Conservation (phyloP, 2,113 vertebrate genomes). For the Ranitomeya imitator region DNA sequence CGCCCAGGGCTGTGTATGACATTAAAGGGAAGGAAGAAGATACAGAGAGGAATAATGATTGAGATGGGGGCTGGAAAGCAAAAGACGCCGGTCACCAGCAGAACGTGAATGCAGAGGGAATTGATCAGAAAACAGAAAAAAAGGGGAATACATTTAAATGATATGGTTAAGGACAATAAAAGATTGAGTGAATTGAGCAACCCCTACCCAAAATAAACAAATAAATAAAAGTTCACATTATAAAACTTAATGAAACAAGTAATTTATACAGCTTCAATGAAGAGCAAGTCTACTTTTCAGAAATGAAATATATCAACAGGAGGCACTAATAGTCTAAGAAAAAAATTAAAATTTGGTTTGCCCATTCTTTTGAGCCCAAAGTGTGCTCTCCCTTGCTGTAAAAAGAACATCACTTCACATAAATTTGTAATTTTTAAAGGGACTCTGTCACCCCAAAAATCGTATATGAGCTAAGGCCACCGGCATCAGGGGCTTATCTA, state of each 20-base stretch:
- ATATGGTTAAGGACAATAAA: neutral
- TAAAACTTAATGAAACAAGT: neutral
- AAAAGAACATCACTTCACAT: no score
- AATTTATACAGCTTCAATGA: no score
- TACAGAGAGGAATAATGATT: constrained; percentile 29
- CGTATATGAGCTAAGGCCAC: no score
- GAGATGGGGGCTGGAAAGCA: constrained; percentile 18
- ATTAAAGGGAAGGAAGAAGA: constrained; percentile 35
- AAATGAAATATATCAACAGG: no score
- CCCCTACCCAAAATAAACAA: neutral
- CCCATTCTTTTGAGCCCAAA: no score
- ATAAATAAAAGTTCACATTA: neutral
- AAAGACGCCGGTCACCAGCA: neutral
- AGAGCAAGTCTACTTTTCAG: no score
- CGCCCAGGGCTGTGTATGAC: constrained; percentile 40
- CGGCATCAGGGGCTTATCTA: no score
- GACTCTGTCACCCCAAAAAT: no score
- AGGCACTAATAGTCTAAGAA: no score
- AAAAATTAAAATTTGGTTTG: no score
- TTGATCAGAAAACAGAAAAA: neutral
- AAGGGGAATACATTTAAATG: neutral
- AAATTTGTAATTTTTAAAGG: no score
- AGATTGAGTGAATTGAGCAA: neutral
- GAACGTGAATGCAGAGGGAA: neutral
- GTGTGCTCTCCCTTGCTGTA: no score